Evolutionary conservation across 1,140 invertebrate genomes (phyloP).

Genomic region (Parasteatoda tepidariorum): DNA sequence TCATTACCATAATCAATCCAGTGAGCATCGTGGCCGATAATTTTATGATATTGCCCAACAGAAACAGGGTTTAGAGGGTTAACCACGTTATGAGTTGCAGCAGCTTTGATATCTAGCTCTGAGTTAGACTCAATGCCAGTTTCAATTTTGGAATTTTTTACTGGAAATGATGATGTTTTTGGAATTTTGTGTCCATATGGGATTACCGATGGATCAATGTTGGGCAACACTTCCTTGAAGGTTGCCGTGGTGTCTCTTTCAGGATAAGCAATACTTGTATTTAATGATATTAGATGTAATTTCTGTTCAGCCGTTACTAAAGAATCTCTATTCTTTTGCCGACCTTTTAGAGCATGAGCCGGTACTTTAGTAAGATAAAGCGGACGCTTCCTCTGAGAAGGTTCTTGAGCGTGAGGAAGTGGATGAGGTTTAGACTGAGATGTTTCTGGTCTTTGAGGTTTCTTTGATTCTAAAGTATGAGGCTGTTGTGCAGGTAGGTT

Average conservation of each 20-base stretch:
- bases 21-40: conserved; percentile 43
- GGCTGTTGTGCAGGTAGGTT: not conserved
- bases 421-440: no score
- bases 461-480: not conserved
- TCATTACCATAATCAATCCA: conserved; percentile 27
- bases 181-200: not conserved
- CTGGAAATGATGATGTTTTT: not conserved
- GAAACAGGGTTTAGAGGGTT: conserved; percentile 19
- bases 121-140: not conserved
- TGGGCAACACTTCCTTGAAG: not conserved
- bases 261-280: not conserved
- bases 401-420: not conserved
- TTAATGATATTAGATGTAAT: not conserved
- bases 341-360: conserved; percentile 1
- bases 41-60: conserved; percentile 26
- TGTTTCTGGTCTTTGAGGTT: not conserved
- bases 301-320: not conserved
- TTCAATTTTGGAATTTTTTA: no score
- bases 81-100: not conserved
- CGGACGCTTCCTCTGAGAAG: not conserved
- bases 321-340: not conserved
- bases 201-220: not conserved
- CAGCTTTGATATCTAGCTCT: not conserved
- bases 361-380: conserved; percentile 24
- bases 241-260: not conserved